Conservation (phyloP, 2,113 vertebrate genomes). For the Rhegmatorhina hoffmannsi region DNA sequence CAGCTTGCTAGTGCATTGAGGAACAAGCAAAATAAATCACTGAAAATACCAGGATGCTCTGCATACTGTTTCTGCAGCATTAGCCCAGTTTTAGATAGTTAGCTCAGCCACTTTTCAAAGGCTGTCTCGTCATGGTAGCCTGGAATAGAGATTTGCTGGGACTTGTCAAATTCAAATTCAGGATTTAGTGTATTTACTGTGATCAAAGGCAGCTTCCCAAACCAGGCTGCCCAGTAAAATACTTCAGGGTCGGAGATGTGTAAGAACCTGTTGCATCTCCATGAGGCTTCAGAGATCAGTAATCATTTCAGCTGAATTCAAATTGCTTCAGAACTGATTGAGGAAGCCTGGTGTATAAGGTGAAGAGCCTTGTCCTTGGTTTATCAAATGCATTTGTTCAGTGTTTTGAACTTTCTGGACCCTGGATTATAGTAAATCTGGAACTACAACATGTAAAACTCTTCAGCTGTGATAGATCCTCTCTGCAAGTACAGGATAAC, state of each 20-base stretch:
- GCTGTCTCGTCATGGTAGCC: background rate
- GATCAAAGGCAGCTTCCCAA: background rate
- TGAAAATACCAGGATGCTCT: background rate
- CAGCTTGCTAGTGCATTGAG: background rate
- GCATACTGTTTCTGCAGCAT: background rate
- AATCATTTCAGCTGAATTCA: background rate
- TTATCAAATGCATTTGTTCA: background rate
- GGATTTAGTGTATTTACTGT: background rate
- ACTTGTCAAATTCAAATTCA: background rate
- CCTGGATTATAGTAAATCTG: background rate
- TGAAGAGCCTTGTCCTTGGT: background rate
- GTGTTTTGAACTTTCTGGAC: background rate
- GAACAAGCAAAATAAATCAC: background rate
- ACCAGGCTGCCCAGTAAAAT: background rate
- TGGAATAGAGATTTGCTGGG: background rate
- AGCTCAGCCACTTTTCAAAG: background rate
- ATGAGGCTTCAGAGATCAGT: background rate
- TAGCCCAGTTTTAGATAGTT: background rate
- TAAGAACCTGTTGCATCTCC: background rate
- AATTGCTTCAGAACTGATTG: background rate
- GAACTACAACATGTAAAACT: background rate
- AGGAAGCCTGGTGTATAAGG: background rate
- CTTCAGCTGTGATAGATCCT: background rate
- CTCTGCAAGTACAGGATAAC: background rate
- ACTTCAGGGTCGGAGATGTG: background rate